Evolutionary conservation across 2,888 invertebrate species (phyloP), one percentile per base, ranked within the genome.

Genomic region (Caenorhabditis japonica): DNA sequence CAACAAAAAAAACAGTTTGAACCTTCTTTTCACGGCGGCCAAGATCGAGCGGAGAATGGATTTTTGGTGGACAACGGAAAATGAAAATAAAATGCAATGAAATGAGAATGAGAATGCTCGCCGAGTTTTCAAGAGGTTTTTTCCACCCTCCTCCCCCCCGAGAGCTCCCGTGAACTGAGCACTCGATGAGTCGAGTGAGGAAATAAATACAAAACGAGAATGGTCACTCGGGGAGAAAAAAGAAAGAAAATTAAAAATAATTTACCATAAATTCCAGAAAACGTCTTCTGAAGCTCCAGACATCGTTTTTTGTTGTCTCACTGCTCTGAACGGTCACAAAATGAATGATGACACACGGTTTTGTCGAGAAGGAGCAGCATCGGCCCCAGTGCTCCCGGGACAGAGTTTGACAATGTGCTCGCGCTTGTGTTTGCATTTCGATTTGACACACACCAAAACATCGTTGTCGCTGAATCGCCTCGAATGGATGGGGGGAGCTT

Each of bases 401-500:
- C 47, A 25, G 38, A 17, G 58, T 52, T 60, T 59, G 64, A 49
- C 64, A 58, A 49, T 66, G 66, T 66, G 66, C 66, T 66, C 66
- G 43, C 36, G 21, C 60, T 46, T 70, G 59, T n/a, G n/a, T 70
- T 70, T 70, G 60, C 69, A 60, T 55, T 60, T 60, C 69, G 69
- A 61, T 70, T 70, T 61, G 69, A 70, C 69, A 70, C 69, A 70
- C 55, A 61, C 59, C 59, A 70, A 66, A 66, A 66, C 66, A 66
- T 55, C 49, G 47, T 47, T 64, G 39, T 66, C 49, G 56, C 43
- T 39, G 17, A 19, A 17, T 30, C 41, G 36, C 36, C 25, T 46
- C 13, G 27, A 23, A 21, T 8, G 8, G 39, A 15, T 17, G 39
- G 17, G 15, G n/a, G 39, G 15, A 8, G 39, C n/a, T 39, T 17